Evolutionary conservation across 2,888 invertebrate species (phyloP).

Genomic region (Xanthorhoe designata): DNA sequence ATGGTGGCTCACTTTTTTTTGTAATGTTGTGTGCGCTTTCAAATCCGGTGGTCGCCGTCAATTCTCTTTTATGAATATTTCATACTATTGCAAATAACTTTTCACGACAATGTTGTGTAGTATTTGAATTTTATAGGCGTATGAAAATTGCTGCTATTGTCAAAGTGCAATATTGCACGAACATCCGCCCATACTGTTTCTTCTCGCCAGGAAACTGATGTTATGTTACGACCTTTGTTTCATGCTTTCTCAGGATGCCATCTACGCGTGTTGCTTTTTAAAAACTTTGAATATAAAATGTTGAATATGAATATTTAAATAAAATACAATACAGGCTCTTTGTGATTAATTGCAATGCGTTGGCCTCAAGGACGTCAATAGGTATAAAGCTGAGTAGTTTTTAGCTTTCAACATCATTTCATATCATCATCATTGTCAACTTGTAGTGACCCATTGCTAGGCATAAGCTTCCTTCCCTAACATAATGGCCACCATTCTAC

Average conservation of each 20-base stretch:
- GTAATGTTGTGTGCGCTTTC: conserved; percentile 49
- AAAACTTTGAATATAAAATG: not conserved
- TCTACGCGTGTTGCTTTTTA: conserved; percentile 18
- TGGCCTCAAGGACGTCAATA: not conserved
- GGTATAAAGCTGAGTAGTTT: not conserved
- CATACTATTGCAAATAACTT: conserved; percentile 80
- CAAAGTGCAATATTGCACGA: conserved; percentile 52
- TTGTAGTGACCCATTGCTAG: too few relatives aligned
- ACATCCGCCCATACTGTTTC: conserved; percentile 49
- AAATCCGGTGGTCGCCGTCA: conserved; percentile 67
- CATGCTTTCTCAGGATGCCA: conserved; percentile 21
- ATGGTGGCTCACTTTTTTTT: conserved; percentile 60
- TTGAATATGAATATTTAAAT: not conserved
- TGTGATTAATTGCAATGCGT: not conserved
- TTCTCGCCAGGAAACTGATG: conserved; percentile 35
- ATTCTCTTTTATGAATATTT: conserved; percentile 80
- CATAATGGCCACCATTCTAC: too few relatives aligned
- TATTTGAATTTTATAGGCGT: conserved; percentile 69
- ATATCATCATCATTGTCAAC: not conserved
- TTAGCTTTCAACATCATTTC: too few relatives aligned
- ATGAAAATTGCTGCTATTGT: conserved; percentile 59
- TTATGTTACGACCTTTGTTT: conserved; percentile 34
- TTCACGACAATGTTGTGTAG: conserved; percentile 69
- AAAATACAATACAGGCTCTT: not conserved
- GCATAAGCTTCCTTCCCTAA: too few relatives aligned